phyloP scores from a whole-genome alignment of 2,113 vertebrate genomes.

The Heptranchias perlo region DNA sequence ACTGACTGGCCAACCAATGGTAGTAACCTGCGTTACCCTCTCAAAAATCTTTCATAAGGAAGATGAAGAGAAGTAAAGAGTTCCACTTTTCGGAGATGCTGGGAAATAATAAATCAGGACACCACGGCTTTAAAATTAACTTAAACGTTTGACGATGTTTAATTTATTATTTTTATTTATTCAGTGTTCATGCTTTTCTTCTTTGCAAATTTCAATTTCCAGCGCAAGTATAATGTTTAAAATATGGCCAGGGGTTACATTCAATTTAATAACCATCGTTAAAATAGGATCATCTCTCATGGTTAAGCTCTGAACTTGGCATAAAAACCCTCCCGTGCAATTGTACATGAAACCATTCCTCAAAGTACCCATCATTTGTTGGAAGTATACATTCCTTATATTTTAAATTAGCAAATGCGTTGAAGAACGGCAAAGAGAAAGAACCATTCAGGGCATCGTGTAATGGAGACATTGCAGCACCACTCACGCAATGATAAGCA shows the following conservation, averaged over 20 bases:
- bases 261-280: not conserved
- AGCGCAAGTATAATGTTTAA: not conserved
- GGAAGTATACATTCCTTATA: not conserved
- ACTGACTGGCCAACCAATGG: not conserved
- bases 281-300: not conserved
- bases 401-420: not conserved
- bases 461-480: not conserved
- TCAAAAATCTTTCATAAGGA: not conserved
- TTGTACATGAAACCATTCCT: not conserved
- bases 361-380: not conserved
- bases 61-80: not conserved
- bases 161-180: not conserved
- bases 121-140: not conserved
- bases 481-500: not conserved
- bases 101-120: not conserved
- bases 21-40: not conserved
- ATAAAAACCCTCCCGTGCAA: not conserved
- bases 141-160: not conserved
- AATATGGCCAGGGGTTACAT: not conserved
- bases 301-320: constrained; percentile 23
- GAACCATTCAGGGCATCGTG: not conserved
- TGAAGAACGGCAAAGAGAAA: not conserved
- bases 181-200: not conserved
- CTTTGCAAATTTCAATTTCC: not conserved
- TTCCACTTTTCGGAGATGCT: too few relatives aligned